Evolutionary conservation across 2,888 invertebrate species (phyloP).

Genomic region (Euplagia quadripunctaria): DNA sequence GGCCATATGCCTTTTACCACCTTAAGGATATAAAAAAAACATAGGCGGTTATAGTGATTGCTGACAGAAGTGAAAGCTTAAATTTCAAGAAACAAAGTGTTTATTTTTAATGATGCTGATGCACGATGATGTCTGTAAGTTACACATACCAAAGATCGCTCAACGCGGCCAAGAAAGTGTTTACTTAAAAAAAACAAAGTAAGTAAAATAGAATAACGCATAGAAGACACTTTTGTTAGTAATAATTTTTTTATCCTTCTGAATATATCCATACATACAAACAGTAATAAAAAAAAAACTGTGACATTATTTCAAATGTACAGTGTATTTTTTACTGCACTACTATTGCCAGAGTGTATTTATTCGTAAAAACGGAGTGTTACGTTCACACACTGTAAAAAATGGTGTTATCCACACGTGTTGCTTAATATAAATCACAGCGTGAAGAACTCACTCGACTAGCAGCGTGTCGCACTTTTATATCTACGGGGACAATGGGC

Average conservation of each 20-base stretch:
- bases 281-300: neutral
- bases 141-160: no score
- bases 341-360: neutral
- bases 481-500: constrained; percentile 76
- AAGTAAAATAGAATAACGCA: neutral
- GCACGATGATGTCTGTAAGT: no score
- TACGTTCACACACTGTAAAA: constrained; percentile 26
- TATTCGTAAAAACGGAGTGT: neutral
- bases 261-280: neutral
- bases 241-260: neutral
- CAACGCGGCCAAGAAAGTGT: no score
- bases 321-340: neutral
- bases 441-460: constrained; percentile 67
- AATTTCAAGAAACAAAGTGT: no score
- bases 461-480: constrained; percentile 70
- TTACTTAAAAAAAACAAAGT: no score
- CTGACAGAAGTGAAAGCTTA: no score
- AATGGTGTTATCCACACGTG: constrained; percentile 47
- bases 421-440: constrained; percentile 66
- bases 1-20: neutral
- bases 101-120: no score
- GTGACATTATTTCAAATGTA: neutral
- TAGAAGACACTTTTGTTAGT: no score
- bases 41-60: no score
- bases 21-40: no score